phyloP scores from a whole-genome alignment of 2,888 invertebrate species.

The Pyrgus malvae region DNA sequence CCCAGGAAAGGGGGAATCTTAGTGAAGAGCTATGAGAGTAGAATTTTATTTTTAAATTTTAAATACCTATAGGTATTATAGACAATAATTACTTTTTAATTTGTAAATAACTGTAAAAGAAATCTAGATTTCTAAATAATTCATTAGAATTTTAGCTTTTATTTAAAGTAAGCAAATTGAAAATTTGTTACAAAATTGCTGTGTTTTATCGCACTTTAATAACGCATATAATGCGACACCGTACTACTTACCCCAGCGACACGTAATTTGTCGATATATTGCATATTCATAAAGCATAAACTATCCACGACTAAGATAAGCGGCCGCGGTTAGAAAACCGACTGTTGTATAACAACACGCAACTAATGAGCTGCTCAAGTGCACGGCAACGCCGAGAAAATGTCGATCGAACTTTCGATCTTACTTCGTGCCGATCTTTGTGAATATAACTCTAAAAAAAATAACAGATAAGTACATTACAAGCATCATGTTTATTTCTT shows the following conservation, averaged over 20 bases:
- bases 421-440: conserved; percentile 24
- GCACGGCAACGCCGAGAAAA: conserved; percentile 21
- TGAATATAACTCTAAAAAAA: not conserved
- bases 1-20: no score
- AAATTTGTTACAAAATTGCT: not conserved
- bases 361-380: conserved; percentile 23
- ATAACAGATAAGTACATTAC: not conserved
- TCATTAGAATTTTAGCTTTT: no score
- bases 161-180: no score
- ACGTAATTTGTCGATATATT: conserved; percentile 11
- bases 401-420: conserved; percentile 21
- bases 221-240: not conserved
- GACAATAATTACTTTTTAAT: no score
- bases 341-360: conserved; percentile 26
- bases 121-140: no score
- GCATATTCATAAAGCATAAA: conserved; percentile 19
- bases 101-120: no score
- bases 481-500: not conserved
- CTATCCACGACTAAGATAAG: conserved; percentile 13
- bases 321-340: conserved; percentile 22
- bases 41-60: no score
- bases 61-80: no score
- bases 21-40: no score
- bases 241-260: not conserved
- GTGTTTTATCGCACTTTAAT: no score